A percentile compares a stretch with the other conserved stretches of the same genome.
Evolutionary conservation across 2,113 vertebrate species (phyloP).

Genomic region (Jacana jacana): DNA sequence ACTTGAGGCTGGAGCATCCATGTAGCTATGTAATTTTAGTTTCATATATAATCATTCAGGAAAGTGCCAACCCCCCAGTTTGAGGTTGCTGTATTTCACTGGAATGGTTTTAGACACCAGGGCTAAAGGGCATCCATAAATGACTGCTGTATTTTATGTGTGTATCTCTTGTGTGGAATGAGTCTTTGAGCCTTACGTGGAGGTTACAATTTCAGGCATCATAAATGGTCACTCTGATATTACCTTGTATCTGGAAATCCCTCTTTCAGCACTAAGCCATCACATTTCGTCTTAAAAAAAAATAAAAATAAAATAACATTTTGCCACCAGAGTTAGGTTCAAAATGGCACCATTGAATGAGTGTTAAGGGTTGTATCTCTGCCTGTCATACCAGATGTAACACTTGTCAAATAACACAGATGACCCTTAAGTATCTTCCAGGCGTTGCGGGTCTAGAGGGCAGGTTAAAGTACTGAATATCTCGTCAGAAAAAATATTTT

Average conservation of each 20-base stretch:
- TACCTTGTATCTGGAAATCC: constrained; percentile 73
- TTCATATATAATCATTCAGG: neutral
- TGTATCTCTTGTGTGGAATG: neutral
- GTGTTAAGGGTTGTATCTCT: constrained; percentile 85
- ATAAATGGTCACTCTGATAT: constrained; percentile 72
- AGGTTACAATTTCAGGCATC: constrained; percentile 64
- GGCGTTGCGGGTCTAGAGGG: constrained; percentile 80
- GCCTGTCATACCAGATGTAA: constrained; percentile 79
- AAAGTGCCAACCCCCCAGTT: neutral
- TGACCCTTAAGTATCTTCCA: constrained; percentile 81
- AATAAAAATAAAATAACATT: constrained; percentile 65
- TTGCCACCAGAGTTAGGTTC: constrained; percentile 81
- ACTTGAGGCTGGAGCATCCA: neutral
- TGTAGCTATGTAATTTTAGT: neutral
- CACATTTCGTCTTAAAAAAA: constrained; percentile 80
- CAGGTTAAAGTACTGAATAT: constrained; percentile 78
- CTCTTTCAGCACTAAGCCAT: constrained; percentile 79
- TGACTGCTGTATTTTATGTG: neutral
- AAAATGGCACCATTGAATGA: constrained; percentile 82
- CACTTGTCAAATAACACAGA: constrained; percentile 83
- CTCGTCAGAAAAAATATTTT: constrained; percentile 77
- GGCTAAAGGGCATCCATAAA: constrained; percentile 38
- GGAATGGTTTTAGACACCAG: neutral
- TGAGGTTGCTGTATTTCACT: neutral
- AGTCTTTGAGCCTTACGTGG: constrained; percentile 53